phyloP scores from a whole-genome alignment of 2,888 invertebrate genomes.

The Syrista parreyssii region DNA sequence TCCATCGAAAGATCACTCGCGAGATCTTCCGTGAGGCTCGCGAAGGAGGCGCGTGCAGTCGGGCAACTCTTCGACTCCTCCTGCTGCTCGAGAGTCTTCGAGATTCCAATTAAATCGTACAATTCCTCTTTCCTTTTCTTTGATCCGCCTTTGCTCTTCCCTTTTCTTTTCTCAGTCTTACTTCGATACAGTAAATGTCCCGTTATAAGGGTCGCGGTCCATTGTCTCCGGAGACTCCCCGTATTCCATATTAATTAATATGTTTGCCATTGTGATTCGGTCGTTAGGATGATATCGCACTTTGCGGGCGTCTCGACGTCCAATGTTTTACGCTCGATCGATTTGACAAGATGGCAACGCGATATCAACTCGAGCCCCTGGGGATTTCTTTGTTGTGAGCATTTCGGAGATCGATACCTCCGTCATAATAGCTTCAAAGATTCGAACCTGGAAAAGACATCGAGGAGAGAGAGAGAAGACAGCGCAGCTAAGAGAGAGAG shows the following conservation, averaged over 20 bases:
- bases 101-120: background rate
- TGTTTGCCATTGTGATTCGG: constrained; percentile 43
- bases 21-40: constrained; percentile 1
- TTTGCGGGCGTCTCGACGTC: constrained; percentile 34
- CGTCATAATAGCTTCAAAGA: background rate
- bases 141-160: background rate
- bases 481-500: too few species aligned
- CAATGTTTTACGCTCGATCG: constrained; percentile 30
- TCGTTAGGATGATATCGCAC: constrained; percentile 44
- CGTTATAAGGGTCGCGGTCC: background rate
- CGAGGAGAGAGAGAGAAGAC: too few species aligned
- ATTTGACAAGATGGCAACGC: constrained; percentile 43
- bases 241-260: constrained; percentile 48
- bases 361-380: constrained; percentile 28
- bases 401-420: constrained; percentile 23
- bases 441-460: background rate
- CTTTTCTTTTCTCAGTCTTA: background rate
- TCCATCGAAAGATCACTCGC: background rate
- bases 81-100: constrained; percentile 1
- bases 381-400: constrained; percentile 7
- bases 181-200: background rate
- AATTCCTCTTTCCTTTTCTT: background rate
- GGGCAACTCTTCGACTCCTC: constrained; percentile 1
- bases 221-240: background rate
- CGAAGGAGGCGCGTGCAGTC: constrained; percentile 13